Evolutionary conservation across 2,888 invertebrate species (phyloP), one percentile per base, ranked within the genome.

Genomic region (Hyppa rectilinea): DNA sequence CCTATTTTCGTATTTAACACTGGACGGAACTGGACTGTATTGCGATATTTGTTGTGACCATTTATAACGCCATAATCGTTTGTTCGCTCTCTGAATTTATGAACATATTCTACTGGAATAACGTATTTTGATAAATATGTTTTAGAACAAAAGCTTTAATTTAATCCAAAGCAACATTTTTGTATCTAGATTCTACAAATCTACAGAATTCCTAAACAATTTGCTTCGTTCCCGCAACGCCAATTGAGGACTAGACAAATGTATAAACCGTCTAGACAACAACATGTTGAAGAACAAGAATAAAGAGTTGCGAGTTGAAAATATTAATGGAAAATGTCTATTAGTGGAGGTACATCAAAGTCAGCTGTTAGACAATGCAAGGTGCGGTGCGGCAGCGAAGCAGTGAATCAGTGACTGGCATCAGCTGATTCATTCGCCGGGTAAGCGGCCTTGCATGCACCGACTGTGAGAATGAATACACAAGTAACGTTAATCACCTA

Each of bases 401-500:
- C 87, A 85, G 87, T 92, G 91, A 92, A 88, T 91, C 91, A 91
- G 90, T 88, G 87, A 86, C 88, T 87, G 88, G 88, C 90, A 90
- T 91, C 94, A 93, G 93, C 94, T 94, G 93, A 93, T 92, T 94
- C 93, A 93, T 89, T 90, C 88, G 88, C 68, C 89, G 87, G 88
- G 87, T 87, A 85, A 88, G 85, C 89, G 90, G 91, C 92, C 92
- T 91, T 92, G 92, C 92, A 91, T 91, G 92, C 91, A 88, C 90
- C 89, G 87, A 81, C 88, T 86, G 85, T 88, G 89, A 88, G 90
- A 92, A 92, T 88, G 90, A 90, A 90, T 85, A 87, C 85, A 88
- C 85, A 87, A 87, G 80, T 81, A 86, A 87, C 86, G 85, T 88
- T 90, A 90, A 91, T 90, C 89, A 89, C 84, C 85, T 85, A 85